Evolutionary conservation across 2,888 invertebrate species (phyloP).

Genomic region (Lasioglossum morio): DNA sequence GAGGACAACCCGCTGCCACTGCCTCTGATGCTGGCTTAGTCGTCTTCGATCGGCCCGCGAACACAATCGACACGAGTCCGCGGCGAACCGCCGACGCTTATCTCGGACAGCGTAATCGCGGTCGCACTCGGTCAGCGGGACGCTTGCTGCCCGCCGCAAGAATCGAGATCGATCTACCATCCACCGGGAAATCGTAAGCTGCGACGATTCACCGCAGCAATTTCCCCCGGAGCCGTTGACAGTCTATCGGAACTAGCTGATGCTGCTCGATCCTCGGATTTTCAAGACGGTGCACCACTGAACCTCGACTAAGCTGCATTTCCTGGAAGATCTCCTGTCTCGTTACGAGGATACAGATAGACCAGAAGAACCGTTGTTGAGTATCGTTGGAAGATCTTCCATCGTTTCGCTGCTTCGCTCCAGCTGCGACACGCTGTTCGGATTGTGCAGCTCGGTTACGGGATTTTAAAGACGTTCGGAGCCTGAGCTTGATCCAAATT

Average conservation of each 20-base stretch:
- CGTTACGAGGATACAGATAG: background rate
- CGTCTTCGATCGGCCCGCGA: constrained; percentile 14
- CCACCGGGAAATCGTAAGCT: background rate
- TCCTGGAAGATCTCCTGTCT: too few species aligned
- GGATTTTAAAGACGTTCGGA: background rate
- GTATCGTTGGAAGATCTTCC: background rate
- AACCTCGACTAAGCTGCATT: background rate
- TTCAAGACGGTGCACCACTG: background rate
- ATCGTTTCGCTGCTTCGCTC: background rate
- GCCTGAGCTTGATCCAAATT: background rate
- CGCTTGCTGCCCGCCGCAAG: constrained; percentile 8
- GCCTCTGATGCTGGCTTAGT: background rate
- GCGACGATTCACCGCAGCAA: background rate
- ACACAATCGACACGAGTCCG: background rate
- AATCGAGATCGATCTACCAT: background rate
- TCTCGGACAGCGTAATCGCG: constrained; percentile 10
- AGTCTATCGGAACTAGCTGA: background rate
- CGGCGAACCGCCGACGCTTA: background rate
- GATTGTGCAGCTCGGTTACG: background rate
- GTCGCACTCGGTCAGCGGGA: background rate
- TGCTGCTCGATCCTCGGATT: background rate
- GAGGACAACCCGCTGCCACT: background rate
- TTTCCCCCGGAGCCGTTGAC: background rate
- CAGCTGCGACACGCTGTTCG: background rate
- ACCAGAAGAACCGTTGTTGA: background rate